These are phyloP conservation scores for Leptopilina drosophilae DNA, from an alignment of 2,888 invertebrate genomes.

Conservation along the genomic window DNA sequence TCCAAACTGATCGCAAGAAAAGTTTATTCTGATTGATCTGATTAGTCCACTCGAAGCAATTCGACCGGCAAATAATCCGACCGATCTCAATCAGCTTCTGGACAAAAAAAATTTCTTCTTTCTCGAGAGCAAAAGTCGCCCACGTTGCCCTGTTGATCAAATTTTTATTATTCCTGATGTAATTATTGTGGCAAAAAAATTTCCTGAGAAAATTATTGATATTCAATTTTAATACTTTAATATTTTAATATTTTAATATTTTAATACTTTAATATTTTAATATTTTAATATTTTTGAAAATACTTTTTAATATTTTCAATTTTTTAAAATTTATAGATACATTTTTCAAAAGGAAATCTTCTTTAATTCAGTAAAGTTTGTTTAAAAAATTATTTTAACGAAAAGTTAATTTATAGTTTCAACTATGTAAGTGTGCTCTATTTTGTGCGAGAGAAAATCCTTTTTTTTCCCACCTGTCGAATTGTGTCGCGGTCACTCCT, in stretches of 20 bases:
- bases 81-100: constrained; percentile 75
- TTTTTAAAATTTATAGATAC: background rate
- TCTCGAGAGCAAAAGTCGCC: constrained; percentile 71
- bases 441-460: background rate
- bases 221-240: background rate
- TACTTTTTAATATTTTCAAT: background rate
- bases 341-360: background rate
- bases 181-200: constrained; percentile 49
- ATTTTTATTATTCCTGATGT: constrained; percentile 46
- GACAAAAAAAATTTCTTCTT: constrained; percentile 66
- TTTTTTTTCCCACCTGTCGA: background rate
- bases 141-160: constrained; percentile 65
- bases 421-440: background rate
- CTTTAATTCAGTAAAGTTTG: background rate
- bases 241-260: background rate
- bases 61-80: constrained; percentile 73
- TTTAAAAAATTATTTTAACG: background rate
- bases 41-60: constrained; percentile 70
- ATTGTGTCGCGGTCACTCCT: background rate
- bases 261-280: no score
- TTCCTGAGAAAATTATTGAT: background rate
- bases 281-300: no score
- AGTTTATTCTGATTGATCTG: constrained; percentile 74
- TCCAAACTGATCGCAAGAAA: constrained; percentile 69
- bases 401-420: no score